phyloP scores from a whole-genome alignment of 2,888 invertebrate genomes.

The Arge pagana region DNA sequence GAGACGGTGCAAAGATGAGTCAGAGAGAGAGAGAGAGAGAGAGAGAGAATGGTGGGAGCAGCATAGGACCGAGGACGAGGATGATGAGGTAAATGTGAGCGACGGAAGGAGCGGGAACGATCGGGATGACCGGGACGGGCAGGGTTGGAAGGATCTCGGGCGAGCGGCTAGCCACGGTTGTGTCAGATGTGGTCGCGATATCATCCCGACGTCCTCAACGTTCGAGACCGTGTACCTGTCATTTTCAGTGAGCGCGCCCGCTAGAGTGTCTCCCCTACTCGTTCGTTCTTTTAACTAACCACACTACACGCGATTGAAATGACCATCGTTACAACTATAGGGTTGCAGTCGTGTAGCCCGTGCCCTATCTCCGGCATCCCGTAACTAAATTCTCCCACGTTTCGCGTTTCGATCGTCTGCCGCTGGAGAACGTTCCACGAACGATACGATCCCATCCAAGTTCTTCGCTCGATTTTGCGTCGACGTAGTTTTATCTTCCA shows the following conservation, averaged over 20 bases:
- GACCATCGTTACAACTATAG: constrained; percentile 41
- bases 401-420: too few relatives aligned
- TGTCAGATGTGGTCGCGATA: constrained; percentile 56
- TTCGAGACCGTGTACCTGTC: constrained; percentile 56
- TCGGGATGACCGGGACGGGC: constrained; percentile 13
- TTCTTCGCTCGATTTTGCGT: too few relatives aligned
- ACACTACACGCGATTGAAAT: constrained; percentile 44
- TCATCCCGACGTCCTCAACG: constrained; percentile 43
- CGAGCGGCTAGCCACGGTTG: constrained; percentile 46
- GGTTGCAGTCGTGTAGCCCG: too few relatives aligned
- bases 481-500: too few relatives aligned
- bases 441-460: too few relatives aligned
- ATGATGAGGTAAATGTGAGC: constrained; percentile 13
- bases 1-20: too few relatives aligned
- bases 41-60: constrained; percentile 19
- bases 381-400: too few relatives aligned
- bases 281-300: constrained; percentile 39
- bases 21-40: too few relatives aligned
- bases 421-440: too few relatives aligned
- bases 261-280: constrained; percentile 28
- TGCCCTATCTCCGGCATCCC: constrained; percentile 31
- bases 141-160: constrained; percentile 34
- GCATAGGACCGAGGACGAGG: constrained; percentile 16
- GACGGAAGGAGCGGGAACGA: too few relatives aligned
- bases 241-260: constrained; percentile 55